phyloP scores from a whole-genome alignment of 2,888 invertebrate genomes.

The Oscheius sp. region DNA sequence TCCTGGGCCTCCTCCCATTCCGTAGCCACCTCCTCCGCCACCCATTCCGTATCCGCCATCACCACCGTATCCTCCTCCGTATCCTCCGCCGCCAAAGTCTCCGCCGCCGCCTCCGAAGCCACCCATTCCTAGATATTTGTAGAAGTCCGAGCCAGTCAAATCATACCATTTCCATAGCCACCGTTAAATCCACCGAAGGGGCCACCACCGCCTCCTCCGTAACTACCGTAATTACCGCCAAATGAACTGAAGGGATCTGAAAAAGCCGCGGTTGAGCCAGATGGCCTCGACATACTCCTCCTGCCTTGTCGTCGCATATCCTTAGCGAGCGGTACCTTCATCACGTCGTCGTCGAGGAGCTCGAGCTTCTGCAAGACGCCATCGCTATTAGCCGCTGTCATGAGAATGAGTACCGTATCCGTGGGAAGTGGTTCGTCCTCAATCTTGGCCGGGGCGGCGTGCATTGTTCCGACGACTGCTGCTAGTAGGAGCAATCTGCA shows the following conservation, averaged over 20 bases:
- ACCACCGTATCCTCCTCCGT: conserved; percentile 31
- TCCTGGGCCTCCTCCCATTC: conserved; percentile 7
- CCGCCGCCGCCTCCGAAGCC: conserved; percentile 20
- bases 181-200: conserved; percentile 38
- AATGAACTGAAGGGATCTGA: conserved; percentile 38
- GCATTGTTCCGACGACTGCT: conserved; percentile 13
- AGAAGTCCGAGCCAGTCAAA: neutral
- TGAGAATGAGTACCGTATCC: neutral
- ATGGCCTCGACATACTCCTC: conserved; percentile 16
- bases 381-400: neutral
- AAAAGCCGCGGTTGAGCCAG: neutral
- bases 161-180: conserved; percentile 29
- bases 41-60: conserved; percentile 32
- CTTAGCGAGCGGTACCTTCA: conserved; percentile 25
- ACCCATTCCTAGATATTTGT: conserved; percentile 19
- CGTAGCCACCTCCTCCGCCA: conserved; percentile 26
- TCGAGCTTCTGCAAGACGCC: neutral
- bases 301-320: conserved; percentile 32
- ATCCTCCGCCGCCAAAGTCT: conserved; percentile 30
- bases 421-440: neutral
- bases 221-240: conserved; percentile 33
- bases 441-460: conserved; percentile 16
- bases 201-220: conserved; percentile 30
- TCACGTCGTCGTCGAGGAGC: conserved; percentile 24
- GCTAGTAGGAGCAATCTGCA: conserved; percentile 15